phyloP scores from a whole-genome alignment of 1,140 invertebrate species.

The Oryctes rhinoceros region DNA sequence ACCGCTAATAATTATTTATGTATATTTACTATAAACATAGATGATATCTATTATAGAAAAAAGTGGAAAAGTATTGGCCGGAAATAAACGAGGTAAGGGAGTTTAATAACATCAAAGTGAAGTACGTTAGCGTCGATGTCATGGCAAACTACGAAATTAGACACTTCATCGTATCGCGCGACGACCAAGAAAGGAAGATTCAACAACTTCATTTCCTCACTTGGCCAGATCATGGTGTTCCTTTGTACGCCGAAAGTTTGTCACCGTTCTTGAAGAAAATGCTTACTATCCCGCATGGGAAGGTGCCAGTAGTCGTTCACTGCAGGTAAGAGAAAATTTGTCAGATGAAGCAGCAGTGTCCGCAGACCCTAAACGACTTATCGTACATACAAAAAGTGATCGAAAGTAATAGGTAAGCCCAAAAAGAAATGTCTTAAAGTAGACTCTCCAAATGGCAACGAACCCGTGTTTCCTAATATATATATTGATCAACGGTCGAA shows the following conservation, averaged over 20 bases:
- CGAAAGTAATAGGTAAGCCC: too few species aligned
- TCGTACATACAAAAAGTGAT: too few species aligned
- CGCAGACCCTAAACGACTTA: too few species aligned
- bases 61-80: conserved; percentile 74
- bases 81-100: conserved; percentile 60
- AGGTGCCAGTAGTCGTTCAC: conserved; percentile 65
- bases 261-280: conserved; percentile 68
- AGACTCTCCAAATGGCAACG: too few species aligned
- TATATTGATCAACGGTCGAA: too few species aligned
- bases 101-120: conserved; percentile 61
- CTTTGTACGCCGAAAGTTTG: conserved; percentile 66
- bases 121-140: conserved; percentile 61
- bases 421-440: too few species aligned
- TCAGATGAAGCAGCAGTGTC: too few species aligned
- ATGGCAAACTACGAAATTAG: conserved; percentile 65
- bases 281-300: conserved; percentile 62
- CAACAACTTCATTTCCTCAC: conserved; percentile 64
- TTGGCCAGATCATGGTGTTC: conserved; percentile 73
- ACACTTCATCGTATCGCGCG: conserved; percentile 63
- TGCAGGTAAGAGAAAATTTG: conserved; percentile 62
- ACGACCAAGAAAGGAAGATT: conserved; percentile 53
- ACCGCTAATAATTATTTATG: background rate
- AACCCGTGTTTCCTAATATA: too few species aligned
- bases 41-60: conserved; percentile 55
- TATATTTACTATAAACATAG: too few species aligned